phyloP scores from a whole-genome alignment of 2,888 invertebrate species.

The Cheilosia urbana region DNA sequence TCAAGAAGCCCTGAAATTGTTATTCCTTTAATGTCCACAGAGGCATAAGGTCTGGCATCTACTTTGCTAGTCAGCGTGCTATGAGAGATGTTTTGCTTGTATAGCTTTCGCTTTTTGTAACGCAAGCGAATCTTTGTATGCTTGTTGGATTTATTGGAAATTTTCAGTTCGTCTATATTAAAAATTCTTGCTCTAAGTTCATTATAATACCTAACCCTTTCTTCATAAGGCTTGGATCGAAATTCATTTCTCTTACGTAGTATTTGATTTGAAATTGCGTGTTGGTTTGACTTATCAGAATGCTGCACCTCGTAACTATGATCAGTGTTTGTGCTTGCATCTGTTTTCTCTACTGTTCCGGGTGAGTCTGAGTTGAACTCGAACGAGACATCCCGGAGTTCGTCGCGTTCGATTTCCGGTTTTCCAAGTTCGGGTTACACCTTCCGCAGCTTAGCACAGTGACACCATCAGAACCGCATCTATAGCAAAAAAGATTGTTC shows the following conservation, averaged over 20 bases:
- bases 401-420: neutral
- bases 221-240: neutral
- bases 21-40: neutral
- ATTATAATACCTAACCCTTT: neutral
- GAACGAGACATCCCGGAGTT: too few relatives aligned
- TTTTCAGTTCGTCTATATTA: neutral
- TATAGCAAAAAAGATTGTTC: slow-evolving; percentile 1
- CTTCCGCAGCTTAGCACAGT: neutral
- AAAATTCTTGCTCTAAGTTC: neutral
- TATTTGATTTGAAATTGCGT: too few relatives aligned
- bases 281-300: neutral
- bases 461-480: neutral
- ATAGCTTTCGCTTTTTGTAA: neutral
- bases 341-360: neutral
- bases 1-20: neutral
- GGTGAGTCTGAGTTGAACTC: slow-evolving; percentile 1
- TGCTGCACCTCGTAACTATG: neutral
- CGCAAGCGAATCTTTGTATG: neutral
- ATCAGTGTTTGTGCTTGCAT: neutral
- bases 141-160: neutral
- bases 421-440: neutral
- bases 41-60: neutral
- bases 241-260: neutral
- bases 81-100: neutral
- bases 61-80: neutral